A percentile compares a stretch with the other conserved stretches of the same genome.
phyloP scores from a whole-genome alignment of 2,797 vertebrate genomes.

The Gymnoscopelus braueri region DNA sequence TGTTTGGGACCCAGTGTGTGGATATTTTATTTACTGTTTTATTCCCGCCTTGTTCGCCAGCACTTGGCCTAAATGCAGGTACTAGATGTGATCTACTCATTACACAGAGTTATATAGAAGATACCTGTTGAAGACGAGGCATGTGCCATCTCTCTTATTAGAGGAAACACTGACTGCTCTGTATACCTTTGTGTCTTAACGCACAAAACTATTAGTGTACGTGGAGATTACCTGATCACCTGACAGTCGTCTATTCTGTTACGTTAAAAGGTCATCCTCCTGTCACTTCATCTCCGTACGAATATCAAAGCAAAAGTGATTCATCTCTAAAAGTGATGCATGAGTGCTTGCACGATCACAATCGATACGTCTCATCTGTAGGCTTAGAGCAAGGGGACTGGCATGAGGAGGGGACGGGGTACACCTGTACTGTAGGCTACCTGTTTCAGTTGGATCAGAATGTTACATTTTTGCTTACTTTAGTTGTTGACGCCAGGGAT shows the following conservation, averaged over 20 bases:
- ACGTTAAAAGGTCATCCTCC: background rate
- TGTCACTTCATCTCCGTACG: background rate
- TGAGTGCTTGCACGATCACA: slow-evolving; percentile 24
- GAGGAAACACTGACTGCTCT: slow-evolving; percentile 68
- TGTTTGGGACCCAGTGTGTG: too few relatives aligned
- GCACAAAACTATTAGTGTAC: slow-evolving; percentile 57
- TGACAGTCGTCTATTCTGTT: slow-evolving; percentile 20
- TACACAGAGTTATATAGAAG: too few relatives aligned
- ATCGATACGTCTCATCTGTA: slow-evolving; percentile 5
- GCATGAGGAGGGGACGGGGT: slow-evolving; percentile 1
- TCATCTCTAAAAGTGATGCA: background rate
- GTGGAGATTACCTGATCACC: slow-evolving; percentile 56
- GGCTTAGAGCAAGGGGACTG: slow-evolving; percentile 23
- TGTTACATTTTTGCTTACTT: too few relatives aligned
- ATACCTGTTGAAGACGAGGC: slow-evolving; percentile 34
- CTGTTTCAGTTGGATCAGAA: slow-evolving; percentile 30
- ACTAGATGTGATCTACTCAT: too few relatives aligned
- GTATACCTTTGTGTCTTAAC: slow-evolving; percentile 60
- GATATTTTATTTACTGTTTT: too few relatives aligned
- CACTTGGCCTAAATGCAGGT: too few relatives aligned
- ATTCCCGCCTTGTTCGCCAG: too few relatives aligned
- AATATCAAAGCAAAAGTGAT: background rate
- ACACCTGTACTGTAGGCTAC: slow-evolving; percentile 17
- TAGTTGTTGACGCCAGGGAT: too few relatives aligned
- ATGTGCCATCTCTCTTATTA: slow-evolving; percentile 63